Evolutionary conservation across 2,888 invertebrate species (phyloP).

Genomic region (Dryobotodes eremita): DNA sequence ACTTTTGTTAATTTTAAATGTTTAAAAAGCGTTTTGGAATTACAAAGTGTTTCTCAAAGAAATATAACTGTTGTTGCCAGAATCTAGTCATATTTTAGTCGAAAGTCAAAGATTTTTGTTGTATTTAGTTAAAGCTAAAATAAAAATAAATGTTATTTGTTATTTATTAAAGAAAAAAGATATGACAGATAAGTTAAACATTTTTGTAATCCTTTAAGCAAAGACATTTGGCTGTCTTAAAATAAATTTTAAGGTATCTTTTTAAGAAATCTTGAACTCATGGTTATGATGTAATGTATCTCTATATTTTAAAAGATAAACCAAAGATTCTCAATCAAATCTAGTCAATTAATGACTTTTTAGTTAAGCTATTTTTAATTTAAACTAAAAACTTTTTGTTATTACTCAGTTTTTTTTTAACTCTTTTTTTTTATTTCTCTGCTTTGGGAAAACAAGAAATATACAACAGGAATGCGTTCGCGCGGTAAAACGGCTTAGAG

Average conservation of each 20-base stretch:
- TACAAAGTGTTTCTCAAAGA: constrained; percentile 60
- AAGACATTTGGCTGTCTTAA: constrained; percentile 43
- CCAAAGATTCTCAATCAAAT: constrained; percentile 51
- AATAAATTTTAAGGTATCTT: constrained; percentile 38
- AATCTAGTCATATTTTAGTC: constrained; percentile 53
- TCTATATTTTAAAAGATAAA: constrained; percentile 25
- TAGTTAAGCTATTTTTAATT: constrained; percentile 6
- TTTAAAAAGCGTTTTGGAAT: constrained; percentile 51
- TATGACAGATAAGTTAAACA: constrained; percentile 41
- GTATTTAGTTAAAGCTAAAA: constrained; percentile 52
- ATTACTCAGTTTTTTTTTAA: not conserved
- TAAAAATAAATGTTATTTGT: constrained; percentile 43
- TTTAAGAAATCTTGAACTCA: constrained; percentile 42
- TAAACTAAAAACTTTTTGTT: constrained; percentile 23
- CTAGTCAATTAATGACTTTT: constrained; percentile 66
- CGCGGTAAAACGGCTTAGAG: constrained; percentile 64
- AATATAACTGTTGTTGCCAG: constrained; percentile 60
- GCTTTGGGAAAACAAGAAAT: constrained; percentile 26
- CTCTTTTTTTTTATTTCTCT: not conserved
- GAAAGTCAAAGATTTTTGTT: constrained; percentile 44
- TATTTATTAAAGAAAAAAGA: constrained; percentile 33
- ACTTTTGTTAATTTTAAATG: constrained; percentile 48
- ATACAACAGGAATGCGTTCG: constrained; percentile 58
- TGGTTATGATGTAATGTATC: constrained; percentile 8
- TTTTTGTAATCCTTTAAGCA: constrained; percentile 45